phyloP scores from a whole-genome alignment of 2,888 invertebrate genomes.

The Capitulum mitella region DNA sequence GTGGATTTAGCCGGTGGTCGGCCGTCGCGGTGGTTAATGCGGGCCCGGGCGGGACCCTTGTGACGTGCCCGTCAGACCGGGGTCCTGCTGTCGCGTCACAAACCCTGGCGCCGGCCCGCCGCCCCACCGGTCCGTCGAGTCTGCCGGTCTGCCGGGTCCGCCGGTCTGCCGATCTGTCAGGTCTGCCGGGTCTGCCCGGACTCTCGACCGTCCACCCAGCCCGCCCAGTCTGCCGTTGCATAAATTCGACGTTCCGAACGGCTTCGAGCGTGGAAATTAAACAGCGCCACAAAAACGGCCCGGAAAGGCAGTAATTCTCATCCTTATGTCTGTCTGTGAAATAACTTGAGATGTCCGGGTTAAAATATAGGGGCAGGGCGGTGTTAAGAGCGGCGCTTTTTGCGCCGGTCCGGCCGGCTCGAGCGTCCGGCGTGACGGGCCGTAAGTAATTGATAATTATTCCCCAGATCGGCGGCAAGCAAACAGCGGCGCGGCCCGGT shows the following conservation, averaged over 20 bases:
- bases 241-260: conserved; percentile 5
- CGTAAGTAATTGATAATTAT: conserved; percentile 26
- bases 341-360: conserved; percentile 19
- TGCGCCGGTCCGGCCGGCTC: background rate
- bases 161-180: background rate
- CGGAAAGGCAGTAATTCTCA: conserved; percentile 23
- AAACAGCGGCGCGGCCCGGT: background rate
- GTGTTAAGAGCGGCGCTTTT: background rate
- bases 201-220: background rate
- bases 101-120: background rate
- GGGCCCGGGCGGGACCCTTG: background rate
- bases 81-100: no score
- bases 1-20: background rate
- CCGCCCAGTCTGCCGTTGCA: background rate
- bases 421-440: background rate
- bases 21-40: background rate
- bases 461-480: background rate
- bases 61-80: background rate
- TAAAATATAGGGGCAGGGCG: conserved; percentile 20
- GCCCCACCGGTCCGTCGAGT: no score
- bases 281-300: conserved; percentile 19
- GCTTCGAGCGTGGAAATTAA: conserved; percentile 15
- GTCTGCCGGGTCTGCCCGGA: background rate
- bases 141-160: background rate
- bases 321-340: conserved; percentile 24